A percentile compares a stretch with the other conserved stretches of the same genome.
Conservation (phyloP, 2,888 invertebrate genomes). For the Drosophila rellima region DNA sequence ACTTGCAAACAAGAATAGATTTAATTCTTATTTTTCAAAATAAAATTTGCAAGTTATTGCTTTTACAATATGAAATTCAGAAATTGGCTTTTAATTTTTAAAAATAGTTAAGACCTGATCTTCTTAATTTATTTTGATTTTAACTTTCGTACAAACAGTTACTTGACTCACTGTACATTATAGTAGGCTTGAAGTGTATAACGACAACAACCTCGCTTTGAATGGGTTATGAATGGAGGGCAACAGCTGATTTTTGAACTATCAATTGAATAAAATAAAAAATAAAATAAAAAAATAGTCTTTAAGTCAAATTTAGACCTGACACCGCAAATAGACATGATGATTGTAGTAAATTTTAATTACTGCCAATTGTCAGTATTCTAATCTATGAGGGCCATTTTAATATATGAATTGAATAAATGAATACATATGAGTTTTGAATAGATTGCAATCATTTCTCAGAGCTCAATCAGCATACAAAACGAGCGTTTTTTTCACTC, state of each 20-base stretch:
- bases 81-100: too few species aligned
- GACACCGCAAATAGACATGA: constrained; percentile 2
- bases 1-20: too few species aligned
- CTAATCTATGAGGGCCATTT: constrained; percentile 60
- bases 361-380: constrained; percentile 54
- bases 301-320: constrained; percentile 10
- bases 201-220: constrained; percentile 52
- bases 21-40: too few species aligned
- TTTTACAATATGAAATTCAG: too few species aligned
- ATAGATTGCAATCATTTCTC: constrained; percentile 54
- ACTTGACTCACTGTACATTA: constrained; percentile 1
- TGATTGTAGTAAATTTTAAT: constrained; percentile 60
- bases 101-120: too few species aligned
- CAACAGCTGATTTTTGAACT: constrained; percentile 43
- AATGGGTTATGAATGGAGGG: constrained; percentile 35
- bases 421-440: constrained; percentile 52
- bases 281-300: constrained; percentile 21
- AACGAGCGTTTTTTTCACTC: constrained; percentile 5
- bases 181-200: constrained; percentile 19
- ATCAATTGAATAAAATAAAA: constrained; percentile 29
- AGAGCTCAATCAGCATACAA: constrained; percentile 37
- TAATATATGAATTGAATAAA: constrained; percentile 59
- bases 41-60: too few species aligned
- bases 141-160: too few species aligned
- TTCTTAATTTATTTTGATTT: too few species aligned